A percentile compares a stretch with the other conserved stretches of the same genome.
Conservation (phyloP, 2,797 vertebrate species). For the Jordanella pulchra region DNA sequence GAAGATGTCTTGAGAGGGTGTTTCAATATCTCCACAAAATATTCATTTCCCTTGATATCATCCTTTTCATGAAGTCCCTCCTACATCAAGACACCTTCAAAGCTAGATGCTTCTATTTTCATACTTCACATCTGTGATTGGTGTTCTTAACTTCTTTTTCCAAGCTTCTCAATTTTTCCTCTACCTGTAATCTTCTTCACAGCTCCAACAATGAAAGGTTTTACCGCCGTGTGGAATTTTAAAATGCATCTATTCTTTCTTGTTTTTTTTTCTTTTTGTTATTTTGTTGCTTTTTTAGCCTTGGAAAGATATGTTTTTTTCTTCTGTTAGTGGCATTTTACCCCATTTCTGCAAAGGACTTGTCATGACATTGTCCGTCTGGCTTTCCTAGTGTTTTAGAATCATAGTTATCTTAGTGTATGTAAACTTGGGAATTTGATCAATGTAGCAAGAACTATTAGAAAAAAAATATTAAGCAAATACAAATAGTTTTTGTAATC, state of each 20-base stretch:
- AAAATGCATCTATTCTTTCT: not conserved
- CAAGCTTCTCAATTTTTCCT: too few relatives aligned
- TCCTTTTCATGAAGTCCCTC: not conserved
- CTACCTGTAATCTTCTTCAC: too few relatives aligned
- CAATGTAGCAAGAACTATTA: not conserved
- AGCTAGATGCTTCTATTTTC: too few relatives aligned
- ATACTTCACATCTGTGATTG: not conserved
- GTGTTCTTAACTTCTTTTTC: not conserved
- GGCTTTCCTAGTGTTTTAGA: not conserved
- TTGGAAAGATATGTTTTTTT: not conserved
- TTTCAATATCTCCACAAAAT: not conserved
- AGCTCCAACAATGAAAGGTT: not conserved
- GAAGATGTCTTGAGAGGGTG: not conserved
- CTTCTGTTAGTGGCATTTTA: not conserved
- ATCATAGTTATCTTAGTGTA: not conserved
- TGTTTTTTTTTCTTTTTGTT: too few relatives aligned
- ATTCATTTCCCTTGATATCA: not conserved
- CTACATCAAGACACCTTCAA: not conserved
- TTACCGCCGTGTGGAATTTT: not conserved
- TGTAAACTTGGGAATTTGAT: not conserved
- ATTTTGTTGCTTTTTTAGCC: too few relatives aligned
- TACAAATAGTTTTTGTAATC: not conserved
- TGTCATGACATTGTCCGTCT: not conserved
- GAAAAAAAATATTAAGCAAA: not conserved
- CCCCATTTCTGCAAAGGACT: not conserved